These are phyloP conservation scores for Opisthograptis luteolata DNA, from an alignment of 2,888 invertebrate species.

Conservation along the genomic window DNA sequence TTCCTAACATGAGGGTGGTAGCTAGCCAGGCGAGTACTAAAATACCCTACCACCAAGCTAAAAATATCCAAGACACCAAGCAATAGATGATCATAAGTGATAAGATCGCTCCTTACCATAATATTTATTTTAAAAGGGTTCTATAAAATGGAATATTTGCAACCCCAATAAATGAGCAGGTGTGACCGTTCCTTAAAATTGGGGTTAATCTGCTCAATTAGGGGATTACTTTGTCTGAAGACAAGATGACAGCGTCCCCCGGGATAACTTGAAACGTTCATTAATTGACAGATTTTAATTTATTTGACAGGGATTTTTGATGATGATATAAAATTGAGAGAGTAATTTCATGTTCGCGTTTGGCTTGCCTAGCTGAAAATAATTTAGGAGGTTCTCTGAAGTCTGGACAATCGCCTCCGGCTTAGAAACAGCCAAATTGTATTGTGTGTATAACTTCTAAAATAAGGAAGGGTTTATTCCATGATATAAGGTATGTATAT, in stretches of 20 bases:
- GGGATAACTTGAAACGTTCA: slow-evolving; percentile 15
- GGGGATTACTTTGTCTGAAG: slow-evolving; percentile 23
- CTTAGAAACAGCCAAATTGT: too few species aligned
- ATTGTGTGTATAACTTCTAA: too few species aligned
- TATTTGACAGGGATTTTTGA: slow-evolving; percentile 1
- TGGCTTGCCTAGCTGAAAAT: neutral
- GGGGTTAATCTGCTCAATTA: slow-evolving; percentile 30
- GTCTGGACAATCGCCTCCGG: neutral
- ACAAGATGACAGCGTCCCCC: slow-evolving; percentile 20
- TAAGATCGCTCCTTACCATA: too few species aligned
- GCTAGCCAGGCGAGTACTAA: too few species aligned
- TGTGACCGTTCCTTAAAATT: neutral
- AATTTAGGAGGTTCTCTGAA: neutral
- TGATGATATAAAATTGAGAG: neutral
- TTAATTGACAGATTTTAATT: slow-evolving; percentile 20
- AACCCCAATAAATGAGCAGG: neutral
- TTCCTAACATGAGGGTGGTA: too few species aligned
- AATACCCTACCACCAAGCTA: too few species aligned
- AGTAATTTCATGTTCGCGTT: slow-evolving; percentile 4
- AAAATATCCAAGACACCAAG: too few species aligned
- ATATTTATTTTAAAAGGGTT: too few species aligned
- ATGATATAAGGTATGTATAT: too few species aligned
- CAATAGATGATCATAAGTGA: too few species aligned
- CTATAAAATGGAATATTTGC: too few species aligned
- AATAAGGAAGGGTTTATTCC: too few species aligned